Evolutionary conservation across 2,888 invertebrate species (phyloP), one percentile per base, ranked within the genome.

Genomic region (Strigamia maritima): DNA sequence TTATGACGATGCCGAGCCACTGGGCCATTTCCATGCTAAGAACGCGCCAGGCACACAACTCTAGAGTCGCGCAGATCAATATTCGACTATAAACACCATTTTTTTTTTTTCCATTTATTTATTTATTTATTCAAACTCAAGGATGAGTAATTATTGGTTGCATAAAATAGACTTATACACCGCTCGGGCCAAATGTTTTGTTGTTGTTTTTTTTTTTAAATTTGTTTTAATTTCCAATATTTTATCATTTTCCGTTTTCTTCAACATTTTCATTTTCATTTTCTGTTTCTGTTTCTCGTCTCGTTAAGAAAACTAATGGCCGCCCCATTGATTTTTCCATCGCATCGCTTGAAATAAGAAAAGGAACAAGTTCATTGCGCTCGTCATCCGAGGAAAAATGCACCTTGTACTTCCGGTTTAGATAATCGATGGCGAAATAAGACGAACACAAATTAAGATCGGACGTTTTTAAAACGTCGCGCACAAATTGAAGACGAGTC

Each of bases 401-500:
- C 54, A 22, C 44, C n/a, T 44, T 44, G 14, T 3, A 54, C 54
- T 54, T 54, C 54, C 54, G 54, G 54, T 54, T 44, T 54, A 1
- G 54, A n/a, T 10, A 70, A 26, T 16, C 8, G 14, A 16, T 2
- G 19, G 54, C 54, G 19, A 54, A 54, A 28, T 2, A 19, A 4
- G 28, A 28, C 26, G 26, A 70, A 70, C 26, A 70, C 26, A 28
- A 70, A 70, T 70, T 70, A 70, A 70, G 70, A 70, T n/a, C 28
- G 26, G 16, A 28, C 28, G 28, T 28, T 70, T 35, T 24, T 70
- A 26, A 70, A 70, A 70, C n/a, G 70, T 54, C 70, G 70, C 28
- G 70, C 28, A 70, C 70, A 70, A 70, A 70, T 70, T 70, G 70
- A 70, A 70, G 70, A 70, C 70, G 70, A 70, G 70, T 70, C 70